Evolutionary conservation across 2,888 invertebrate species (phyloP), one percentile per base, ranked within the genome.

Genomic region (Eristalis tenax): DNA sequence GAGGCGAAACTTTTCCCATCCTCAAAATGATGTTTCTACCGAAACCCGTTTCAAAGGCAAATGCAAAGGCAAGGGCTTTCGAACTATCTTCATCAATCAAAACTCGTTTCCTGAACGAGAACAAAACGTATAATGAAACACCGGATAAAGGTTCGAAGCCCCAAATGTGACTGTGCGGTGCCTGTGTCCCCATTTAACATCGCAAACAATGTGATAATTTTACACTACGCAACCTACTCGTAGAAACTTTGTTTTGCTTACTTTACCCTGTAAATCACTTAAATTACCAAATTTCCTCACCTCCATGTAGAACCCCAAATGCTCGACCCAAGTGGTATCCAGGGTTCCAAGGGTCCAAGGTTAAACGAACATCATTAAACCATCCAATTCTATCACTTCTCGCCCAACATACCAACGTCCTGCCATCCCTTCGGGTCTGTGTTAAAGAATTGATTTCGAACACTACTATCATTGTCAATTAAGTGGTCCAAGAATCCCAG

Each of bases 401-500:
- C 68, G 68, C 40, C 71, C 71, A 28, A 38, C 69, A 35, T 38
- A 59, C 65, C 74, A 66, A 38, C 69, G 26, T 26, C 65, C 65
- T 69, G 73, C 64, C 64, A 23, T 32, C 68, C 22, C 66, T 40
- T 28, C 56, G 56, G 56, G 56, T 77, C 38, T 79, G 59, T 68
- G 76, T 43, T 66, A 71, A 87, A 73, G 79, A 87, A 87, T 87
- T 87, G 87, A 83, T 87, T 87, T 80, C 80, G 80, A 79, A 80
- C 83, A 81, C 83, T 69, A 76, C 79, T 87, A 87, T 87, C 83
- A 83, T 79, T 83, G 83, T 79, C 83, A 83, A 87, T 87, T 87
- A 87, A 87, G 87, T 76, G 83, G 83, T 79, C 87, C 68, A 57
- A 71, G 66, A 73, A 65, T 82, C 74, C 83, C 38, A 80, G 38